Evolutionary conservation across 1,140 invertebrate genomes (phyloP).

Genomic region (Nomia melanderi): DNA sequence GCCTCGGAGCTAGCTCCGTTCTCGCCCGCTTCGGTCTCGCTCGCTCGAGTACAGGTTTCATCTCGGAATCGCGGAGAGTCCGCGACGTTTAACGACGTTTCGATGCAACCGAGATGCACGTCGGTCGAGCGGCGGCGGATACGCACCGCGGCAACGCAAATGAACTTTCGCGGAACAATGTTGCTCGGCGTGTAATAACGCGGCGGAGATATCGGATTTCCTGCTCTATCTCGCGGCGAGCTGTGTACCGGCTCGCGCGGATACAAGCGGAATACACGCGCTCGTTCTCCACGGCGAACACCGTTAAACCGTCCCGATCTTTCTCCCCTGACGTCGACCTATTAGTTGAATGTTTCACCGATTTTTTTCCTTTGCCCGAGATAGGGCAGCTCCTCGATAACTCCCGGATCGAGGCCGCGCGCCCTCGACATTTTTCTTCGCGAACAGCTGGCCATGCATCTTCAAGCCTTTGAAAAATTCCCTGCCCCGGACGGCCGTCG

Average conservation of each 20-base stretch:
- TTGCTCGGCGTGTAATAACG: slow-evolving; percentile 65
- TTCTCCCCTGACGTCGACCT: slow-evolving; percentile 28
- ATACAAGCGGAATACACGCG: too few species aligned
- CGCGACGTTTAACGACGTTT: not conserved
- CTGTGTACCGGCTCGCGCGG: not conserved
- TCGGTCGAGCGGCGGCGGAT: not conserved
- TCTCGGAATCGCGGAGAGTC: too few species aligned
- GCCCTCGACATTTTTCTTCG: slow-evolving; percentile 25
- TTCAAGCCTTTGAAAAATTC: slow-evolving; percentile 16
- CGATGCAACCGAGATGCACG: not conserved
- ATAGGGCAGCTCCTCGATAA: slow-evolving; percentile 41
- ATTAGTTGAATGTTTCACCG: slow-evolving; percentile 33
- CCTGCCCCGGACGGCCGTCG: not conserved
- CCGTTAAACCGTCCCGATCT: slow-evolving; percentile 34
- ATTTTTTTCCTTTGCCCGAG: slow-evolving; percentile 29
- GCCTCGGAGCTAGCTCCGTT: slow-evolving; percentile 17
- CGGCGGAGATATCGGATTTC: slow-evolving; percentile 48
- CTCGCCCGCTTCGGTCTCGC: not conserved
- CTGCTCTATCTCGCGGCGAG: slow-evolving; percentile 42
- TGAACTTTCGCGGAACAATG: slow-evolving; percentile 70
- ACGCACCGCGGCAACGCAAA: slow-evolving; percentile 51
- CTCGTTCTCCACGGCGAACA: not conserved
- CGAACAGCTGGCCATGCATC: slow-evolving; percentile 4
- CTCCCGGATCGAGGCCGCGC: slow-evolving; percentile 25
- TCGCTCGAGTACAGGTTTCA: slow-evolving; percentile 24